Evolutionary conservation across 1,140 invertebrate species (phyloP).

Genomic region (Caerostris extrusa): DNA sequence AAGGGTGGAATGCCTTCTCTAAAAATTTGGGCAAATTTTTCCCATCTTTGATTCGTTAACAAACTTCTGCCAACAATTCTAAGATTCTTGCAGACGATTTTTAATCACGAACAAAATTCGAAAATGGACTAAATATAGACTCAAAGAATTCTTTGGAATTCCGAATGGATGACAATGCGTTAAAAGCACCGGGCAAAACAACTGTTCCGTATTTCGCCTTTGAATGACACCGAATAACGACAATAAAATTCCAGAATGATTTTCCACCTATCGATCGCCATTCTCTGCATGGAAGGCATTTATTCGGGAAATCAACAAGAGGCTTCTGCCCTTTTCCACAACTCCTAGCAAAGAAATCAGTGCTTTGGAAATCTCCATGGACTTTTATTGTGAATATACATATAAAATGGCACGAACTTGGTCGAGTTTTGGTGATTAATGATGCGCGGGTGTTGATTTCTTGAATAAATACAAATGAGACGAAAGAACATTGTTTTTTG

Average conservation of each 20-base stretch:
- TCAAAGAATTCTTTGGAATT: constrained; percentile 48
- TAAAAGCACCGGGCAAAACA: constrained; percentile 55
- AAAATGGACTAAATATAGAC: constrained; percentile 51
- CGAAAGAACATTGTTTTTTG: not conserved
- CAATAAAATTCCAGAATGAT: constrained; percentile 59
- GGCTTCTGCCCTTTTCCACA: not conserved
- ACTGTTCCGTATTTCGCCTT: constrained; percentile 32
- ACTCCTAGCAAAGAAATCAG: not conserved
- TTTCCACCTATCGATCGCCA: constrained; percentile 21
- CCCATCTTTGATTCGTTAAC: constrained; percentile 36
- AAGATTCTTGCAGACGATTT: constrained; percentile 27
- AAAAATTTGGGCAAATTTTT: constrained; percentile 42
- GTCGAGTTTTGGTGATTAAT: not conserved
- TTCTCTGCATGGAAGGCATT: not conserved
- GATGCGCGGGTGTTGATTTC: constrained; percentile 3
- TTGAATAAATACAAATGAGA: not conserved
- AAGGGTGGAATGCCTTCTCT: constrained; percentile 29
- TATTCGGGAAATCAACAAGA: constrained; percentile 9
- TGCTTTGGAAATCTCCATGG: not conserved
- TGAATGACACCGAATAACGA: constrained; percentile 60
- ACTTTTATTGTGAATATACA: not conserved
- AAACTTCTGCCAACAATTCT: constrained; percentile 44
- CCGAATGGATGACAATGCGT: constrained; percentile 41
- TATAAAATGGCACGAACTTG: too few relatives aligned
- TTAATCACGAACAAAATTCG: constrained; percentile 59